A percentile compares a stretch with the other conserved stretches of the same genome.
Evolutionary conservation across 92 coral and sea anemone species (phyloP).

Genomic region (Porites divaricata): DNA sequence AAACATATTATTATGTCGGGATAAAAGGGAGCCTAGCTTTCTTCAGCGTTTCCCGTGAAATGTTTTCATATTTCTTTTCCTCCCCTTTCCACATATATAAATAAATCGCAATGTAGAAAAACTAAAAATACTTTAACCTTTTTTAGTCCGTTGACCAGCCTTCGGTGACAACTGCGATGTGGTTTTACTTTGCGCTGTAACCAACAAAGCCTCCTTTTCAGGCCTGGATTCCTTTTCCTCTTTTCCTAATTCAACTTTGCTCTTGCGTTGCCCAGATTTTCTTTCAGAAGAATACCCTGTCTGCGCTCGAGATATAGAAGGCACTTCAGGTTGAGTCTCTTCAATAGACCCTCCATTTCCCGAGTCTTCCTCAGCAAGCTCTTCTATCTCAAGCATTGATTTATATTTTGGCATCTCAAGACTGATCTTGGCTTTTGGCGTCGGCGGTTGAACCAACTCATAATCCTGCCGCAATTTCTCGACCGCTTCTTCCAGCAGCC

Average conservation of each 20-base stretch:
- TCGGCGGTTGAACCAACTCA: constrained; percentile 85
- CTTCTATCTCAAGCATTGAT: constrained; percentile 78
- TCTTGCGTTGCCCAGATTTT: neutral
- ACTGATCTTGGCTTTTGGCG: constrained; percentile 85
- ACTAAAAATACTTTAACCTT: constrained; percentile 17
- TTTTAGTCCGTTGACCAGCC: neutral
- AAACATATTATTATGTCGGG: too few relatives aligned
- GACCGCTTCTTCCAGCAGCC: constrained; percentile 95
- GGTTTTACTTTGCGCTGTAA: neutral
- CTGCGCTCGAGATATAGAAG: neutral
- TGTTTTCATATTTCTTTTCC: too few relatives aligned
- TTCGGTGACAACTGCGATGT: constrained; percentile 2
- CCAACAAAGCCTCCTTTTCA: constrained; percentile 27
- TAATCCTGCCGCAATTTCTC: constrained; percentile 91
- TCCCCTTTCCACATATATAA: neutral
- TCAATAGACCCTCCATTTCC: constrained; percentile 30
- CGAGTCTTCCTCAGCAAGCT: constrained; percentile 44
- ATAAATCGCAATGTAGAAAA: neutral
- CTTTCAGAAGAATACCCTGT: neutral
- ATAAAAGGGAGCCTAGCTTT: too few relatives aligned
- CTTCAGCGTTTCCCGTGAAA: too few relatives aligned
- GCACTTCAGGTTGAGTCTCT: neutral
- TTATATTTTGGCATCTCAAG: constrained; percentile 91
- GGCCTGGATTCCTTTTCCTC: constrained; percentile 19
- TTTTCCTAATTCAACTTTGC: constrained; percentile 1